A percentile compares a stretch with the other conserved stretches of the same genome.
Evolutionary conservation across 2,888 invertebrate species (phyloP).

Genomic region (Caenorhabditis panamensis): DNA sequence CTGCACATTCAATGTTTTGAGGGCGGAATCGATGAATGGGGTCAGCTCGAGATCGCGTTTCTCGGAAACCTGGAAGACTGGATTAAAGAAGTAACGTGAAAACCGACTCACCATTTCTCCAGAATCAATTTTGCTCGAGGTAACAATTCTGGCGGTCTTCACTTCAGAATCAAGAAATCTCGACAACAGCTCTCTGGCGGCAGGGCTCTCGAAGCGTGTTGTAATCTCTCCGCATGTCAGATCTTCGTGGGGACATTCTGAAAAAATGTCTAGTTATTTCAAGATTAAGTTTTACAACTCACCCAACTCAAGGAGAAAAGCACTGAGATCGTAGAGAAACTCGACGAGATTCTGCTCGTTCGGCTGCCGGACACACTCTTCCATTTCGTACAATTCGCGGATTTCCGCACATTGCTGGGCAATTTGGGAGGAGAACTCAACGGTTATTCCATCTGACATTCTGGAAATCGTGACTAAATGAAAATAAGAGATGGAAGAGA

Average conservation of each 20-base stretch:
- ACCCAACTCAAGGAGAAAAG: constrained; percentile 70
- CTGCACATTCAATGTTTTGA: constrained; percentile 29
- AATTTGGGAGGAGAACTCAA: constrained; percentile 34
- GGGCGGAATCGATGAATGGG: constrained; percentile 41
- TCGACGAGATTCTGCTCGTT: constrained; percentile 55
- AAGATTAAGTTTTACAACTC: not conserved
- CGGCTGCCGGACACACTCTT: constrained; percentile 54
- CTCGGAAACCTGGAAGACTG: constrained; percentile 19
- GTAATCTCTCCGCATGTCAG: constrained; percentile 66
- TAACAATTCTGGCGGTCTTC: constrained; percentile 58
- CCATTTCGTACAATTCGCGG: constrained; percentile 58
- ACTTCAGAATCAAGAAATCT: constrained; percentile 58
- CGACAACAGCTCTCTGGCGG: constrained; percentile 46
- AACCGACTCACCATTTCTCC: constrained; percentile 34
- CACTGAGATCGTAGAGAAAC: constrained; percentile 71
- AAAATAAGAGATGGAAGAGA: constrained; percentile 3
- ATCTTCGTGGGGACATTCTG: constrained; percentile 70
- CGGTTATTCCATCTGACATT: constrained; percentile 43
- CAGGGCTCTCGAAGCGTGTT: constrained; percentile 44
- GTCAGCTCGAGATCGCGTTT: constrained; percentile 56
- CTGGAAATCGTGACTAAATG: constrained; percentile 3
- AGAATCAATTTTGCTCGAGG: constrained; percentile 32
- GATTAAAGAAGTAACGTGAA: not conserved
- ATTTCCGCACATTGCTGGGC: constrained; percentile 60
- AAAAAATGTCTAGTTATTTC: constrained; percentile 5